Evolutionary conservation across 64 coral and sea anemone species (phyloP), one percentile per base, ranked within the genome.

Genomic region (Exaiptasia diaphana): DNA sequence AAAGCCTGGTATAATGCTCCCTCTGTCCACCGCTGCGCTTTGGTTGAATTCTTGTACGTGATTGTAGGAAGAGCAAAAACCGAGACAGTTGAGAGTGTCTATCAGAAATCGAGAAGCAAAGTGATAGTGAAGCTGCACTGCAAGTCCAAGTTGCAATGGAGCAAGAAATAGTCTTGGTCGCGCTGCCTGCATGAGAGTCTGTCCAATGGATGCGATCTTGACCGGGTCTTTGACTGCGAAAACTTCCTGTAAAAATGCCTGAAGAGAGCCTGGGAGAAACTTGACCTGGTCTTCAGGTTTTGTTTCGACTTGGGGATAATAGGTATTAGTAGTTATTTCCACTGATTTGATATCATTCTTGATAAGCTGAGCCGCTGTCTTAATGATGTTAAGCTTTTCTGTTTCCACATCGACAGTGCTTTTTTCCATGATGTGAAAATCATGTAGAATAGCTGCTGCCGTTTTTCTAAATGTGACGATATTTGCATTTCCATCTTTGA

Each of bases 391-490:
- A 22, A 77, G 11, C 12, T 67, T 76, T 23, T 86, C 83, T 53
- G 55, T 25, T 29, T 60, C 56, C 24, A 37, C 41, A 35, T 32
- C 41, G 5, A 76, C 23, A 6, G 29, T 25, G 6, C 64, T 68
- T 53, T 43, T 41, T 41, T 68, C 46, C 41, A 9, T 38, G 25
- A 5, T 18, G 41, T 86, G 71, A 67, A 86, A 87, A 28, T 87
- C 83, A 0, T 7, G 63, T 26, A 20, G 53, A 15, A 87, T 79
- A 3, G 58, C 17, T 12, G 41, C 73, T 10, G 63, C 75, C 5
- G 60, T 87, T 21, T 21, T 87, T 29, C 74, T 43, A 13, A 87
- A 70, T 10, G 85, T 87, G 24, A 87, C 85, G 30, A 79, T 28
- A 26, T 86, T 86, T 6, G 61, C 2, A 6, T 58, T 87, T 46